These are phyloP conservation scores for Paracanthobrama guichenoti DNA, from an alignment of 2,113 vertebrate species.

Conservation along the genomic window DNA sequence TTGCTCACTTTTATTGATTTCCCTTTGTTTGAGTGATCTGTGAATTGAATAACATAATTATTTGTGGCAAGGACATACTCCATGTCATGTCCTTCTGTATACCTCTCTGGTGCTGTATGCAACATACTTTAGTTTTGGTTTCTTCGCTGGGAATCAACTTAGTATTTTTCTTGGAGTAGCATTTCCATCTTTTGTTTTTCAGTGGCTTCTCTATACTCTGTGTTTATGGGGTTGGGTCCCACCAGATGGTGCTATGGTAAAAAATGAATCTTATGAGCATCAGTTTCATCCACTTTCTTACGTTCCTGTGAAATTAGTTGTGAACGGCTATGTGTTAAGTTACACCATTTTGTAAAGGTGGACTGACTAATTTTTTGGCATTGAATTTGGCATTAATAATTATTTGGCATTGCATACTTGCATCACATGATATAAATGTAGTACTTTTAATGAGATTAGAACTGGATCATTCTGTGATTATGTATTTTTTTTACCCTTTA, in stretches of 20 bases:
- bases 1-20: constrained; percentile 23
- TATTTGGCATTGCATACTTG: neutral
- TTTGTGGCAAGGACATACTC: neutral
- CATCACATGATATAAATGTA: no score
- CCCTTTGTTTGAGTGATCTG: neutral
- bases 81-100: neutral
- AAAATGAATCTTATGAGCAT: neutral
- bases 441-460: neutral
- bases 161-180: neutral
- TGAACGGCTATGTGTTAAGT: neutral
- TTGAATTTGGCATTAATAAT: neutral
- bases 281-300: neutral
- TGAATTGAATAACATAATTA: neutral
- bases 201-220: neutral
- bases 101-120: neutral
- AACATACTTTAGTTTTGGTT: neutral
- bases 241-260: neutral
- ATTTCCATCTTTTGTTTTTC: neutral
- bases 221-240: neutral
- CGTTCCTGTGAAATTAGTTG: neutral
- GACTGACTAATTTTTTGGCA: neutral
- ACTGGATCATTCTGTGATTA: neutral
- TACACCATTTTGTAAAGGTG: neutral
- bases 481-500: neutral
- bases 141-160: neutral